Evolutionary conservation across 2,797 vertebrate genomes (phyloP).

Genomic region (Dallia pectoralis): DNA sequence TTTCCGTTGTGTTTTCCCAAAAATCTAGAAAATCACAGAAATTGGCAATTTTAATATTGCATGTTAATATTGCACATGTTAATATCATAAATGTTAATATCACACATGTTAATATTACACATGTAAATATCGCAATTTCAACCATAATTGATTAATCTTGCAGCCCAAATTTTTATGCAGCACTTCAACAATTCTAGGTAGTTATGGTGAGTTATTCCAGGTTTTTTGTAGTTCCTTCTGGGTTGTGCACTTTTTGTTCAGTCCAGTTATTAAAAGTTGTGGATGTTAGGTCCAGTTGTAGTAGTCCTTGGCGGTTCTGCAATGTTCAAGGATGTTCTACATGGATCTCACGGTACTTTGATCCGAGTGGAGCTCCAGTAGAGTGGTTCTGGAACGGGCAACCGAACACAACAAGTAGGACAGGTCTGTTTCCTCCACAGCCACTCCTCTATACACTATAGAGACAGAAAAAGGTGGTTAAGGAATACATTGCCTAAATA

Average conservation of each 20-base stretch:
- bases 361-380: conserved; percentile 60
- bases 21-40: too few species aligned
- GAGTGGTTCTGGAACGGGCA: conserved; percentile 57
- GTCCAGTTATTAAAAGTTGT: neutral
- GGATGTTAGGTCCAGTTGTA: neutral
- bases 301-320: too few species aligned
- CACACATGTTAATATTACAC: too few species aligned
- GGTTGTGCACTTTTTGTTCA: neutral
- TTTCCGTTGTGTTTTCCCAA: too few species aligned
- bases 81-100: too few species aligned
- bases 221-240: neutral
- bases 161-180: neutral
- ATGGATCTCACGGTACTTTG: conserved; percentile 57
- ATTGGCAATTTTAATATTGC: too few species aligned
- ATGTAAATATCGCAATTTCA: too few species aligned
- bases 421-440: conserved; percentile 69
- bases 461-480: neutral
- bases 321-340: neutral
- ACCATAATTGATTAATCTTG: too few species aligned
- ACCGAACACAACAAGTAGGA: conserved; percentile 59
- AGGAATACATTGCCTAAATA: too few species aligned
- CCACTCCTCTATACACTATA: conserved; percentile 70
- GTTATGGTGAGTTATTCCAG: neutral
- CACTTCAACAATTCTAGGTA: neutral
- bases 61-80: too few species aligned